Evolutionary conservation across 2,888 invertebrate genomes (phyloP), one percentile per base, ranked within the genome.

Genomic region (Perizoma flavofasciatum): DNA sequence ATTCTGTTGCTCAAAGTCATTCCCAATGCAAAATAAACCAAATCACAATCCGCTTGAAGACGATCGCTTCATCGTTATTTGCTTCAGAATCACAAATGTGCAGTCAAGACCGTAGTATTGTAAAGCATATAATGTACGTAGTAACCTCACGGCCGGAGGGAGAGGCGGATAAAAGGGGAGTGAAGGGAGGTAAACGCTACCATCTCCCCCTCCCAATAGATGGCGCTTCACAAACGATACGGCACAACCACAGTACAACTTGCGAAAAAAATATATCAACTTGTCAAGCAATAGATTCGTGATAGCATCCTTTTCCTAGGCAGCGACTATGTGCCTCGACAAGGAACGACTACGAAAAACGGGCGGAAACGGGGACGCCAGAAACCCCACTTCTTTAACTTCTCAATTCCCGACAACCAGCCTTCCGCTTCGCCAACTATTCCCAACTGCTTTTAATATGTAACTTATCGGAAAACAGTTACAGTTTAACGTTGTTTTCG

Each of bases 201-300:
- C 40, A 46, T 41, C 71, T 70, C 69, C 68, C 69, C 68, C 66
- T 71, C 70, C 77, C 85, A 77, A 83, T 86, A 89, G 89, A 88
- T 88, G 89, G 87, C 88, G 82, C 72, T 72, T 62, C 70, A 71
- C 79, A 83, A 83, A 85, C 81, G 82, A 85, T 88, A 81, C 82
- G 82, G 78, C 86, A 83, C 81, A 86, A 82, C 69, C 78, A 80
- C 78, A 79, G 82, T 76, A 80, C 77, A 78, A 82, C 47, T 59
- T 37, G 37, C 51, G 39, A 61, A 74, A 70, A 75, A 61, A 55
- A 57, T 59, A 52, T 70, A 62, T 62, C 61, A 69, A 68, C 59
- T 72, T 69, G 71, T 74, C 67, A 67, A 66, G 59, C 66, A 75
- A 72, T 70, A 72, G 73, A 73, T 74, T 72, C 10, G 43, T 63